Conservation (phyloP, 1,140 invertebrate species). For the Drosophila grimshawi region DNA sequence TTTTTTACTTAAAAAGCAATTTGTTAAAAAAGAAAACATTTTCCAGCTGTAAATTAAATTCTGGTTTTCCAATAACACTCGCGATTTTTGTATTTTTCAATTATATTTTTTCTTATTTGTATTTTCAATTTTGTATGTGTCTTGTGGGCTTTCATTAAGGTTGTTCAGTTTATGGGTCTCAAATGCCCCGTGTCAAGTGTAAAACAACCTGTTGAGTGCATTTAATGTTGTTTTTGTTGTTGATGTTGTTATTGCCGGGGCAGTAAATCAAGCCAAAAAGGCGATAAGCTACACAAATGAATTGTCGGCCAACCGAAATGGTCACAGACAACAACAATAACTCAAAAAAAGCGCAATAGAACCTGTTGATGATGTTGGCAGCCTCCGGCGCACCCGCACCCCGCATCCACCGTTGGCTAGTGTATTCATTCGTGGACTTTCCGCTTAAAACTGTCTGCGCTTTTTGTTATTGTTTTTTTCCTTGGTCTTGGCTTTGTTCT, state of each 20-base stretch:
- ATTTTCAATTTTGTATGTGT: neutral
- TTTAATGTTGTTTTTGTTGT: conserved; percentile 56
- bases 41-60: conserved; percentile 18
- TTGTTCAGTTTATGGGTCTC: conserved; percentile 4
- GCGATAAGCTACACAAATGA: conserved; percentile 78
- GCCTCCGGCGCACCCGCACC: neutral
- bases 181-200: conserved; percentile 32
- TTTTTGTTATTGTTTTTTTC: conserved; percentile 16
- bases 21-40: neutral
- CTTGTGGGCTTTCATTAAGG: neutral
- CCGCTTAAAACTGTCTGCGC: conserved; percentile 48
- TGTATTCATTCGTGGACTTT: conserved; percentile 37
- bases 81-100: neutral
- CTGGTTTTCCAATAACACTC: neutral
- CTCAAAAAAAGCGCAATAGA: conserved; percentile 38
- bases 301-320: conserved; percentile 63
- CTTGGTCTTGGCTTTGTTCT: too few species aligned
- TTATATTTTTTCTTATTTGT: conserved; percentile 3
- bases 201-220: conserved; percentile 52
- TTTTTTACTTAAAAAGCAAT: too few species aligned
- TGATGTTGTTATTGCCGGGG: conserved; percentile 49
- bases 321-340: conserved; percentile 48
- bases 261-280: conserved; percentile 79
- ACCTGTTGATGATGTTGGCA: conserved; percentile 44
- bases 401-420: neutral